A percentile compares a stretch with the other conserved stretches of the same genome.
These are phyloP conservation scores for Pseudorhombus dupliciocellatus DNA, from an alignment of 2,113 vertebrate species.

Conservation along the genomic window DNA sequence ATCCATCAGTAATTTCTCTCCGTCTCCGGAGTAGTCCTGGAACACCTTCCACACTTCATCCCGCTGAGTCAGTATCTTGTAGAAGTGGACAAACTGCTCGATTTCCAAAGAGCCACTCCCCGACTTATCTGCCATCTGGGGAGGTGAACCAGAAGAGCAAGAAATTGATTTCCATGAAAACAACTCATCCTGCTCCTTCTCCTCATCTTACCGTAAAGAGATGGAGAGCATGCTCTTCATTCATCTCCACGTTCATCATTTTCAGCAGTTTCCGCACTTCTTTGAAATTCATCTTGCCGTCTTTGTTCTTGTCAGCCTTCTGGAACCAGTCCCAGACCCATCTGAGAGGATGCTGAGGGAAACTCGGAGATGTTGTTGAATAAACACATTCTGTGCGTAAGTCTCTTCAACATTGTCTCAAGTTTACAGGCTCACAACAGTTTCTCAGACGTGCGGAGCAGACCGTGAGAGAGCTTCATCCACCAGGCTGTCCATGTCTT, in stretches of 20 bases:
- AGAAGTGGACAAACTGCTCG: constrained; percentile 93
- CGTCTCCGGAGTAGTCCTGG: constrained; percentile 88
- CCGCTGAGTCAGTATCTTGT: constrained; percentile 92
- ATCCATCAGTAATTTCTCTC: constrained; percentile 85
- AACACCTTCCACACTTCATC: constrained; percentile 89
- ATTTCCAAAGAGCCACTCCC: constrained; percentile 86
- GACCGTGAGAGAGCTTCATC: no score
- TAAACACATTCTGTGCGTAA: neutral
- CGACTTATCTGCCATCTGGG: constrained; percentile 88
- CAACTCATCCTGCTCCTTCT: no score
- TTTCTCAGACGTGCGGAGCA: no score
- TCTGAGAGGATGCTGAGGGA: constrained; percentile 78
- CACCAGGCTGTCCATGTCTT: no score
- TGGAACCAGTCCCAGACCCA: constrained; percentile 96
- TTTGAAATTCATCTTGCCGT: constrained; percentile 92
- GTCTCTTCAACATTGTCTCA: no score
- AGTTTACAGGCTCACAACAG: no score
- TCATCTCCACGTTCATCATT: constrained; percentile 97
- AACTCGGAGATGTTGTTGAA: constrained; percentile 2
- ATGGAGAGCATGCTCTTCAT: constrained; percentile 85
- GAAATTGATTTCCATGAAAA: no score
- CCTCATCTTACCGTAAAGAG: constrained; percentile 86
- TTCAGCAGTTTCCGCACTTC: constrained; percentile 89
- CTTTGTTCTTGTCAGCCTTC: constrained; percentile 93
- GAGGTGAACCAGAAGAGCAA: constrained; percentile 2